Conservation (phyloP, 2,797 vertebrate species). For the Gallinago stenura region DNA sequence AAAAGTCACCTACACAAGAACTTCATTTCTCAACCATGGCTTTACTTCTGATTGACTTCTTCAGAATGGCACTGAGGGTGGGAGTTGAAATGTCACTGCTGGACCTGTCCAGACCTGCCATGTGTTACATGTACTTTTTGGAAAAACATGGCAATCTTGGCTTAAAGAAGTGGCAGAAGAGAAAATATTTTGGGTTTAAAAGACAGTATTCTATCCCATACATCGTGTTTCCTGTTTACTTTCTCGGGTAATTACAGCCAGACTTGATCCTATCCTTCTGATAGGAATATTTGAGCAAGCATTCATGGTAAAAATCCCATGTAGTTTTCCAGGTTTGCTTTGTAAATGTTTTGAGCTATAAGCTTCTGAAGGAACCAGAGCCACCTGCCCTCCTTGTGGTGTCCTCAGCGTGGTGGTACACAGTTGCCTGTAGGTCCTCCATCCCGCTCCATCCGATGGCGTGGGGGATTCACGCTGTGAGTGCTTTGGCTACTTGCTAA, state of each 20-base stretch:
- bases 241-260: background rate
- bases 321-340: background rate
- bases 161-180: background rate
- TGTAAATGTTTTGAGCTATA: background rate
- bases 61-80: background rate
- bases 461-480: background rate
- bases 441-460: background rate
- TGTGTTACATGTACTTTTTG: background rate
- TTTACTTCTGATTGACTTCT: background rate
- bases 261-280: background rate
- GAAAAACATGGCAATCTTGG: fast-evolving
- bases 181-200: background rate
- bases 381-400: background rate
- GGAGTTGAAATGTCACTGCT: background rate
- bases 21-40: background rate
- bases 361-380: background rate
- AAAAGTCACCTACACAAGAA: background rate
- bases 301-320: background rate
- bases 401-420: background rate
- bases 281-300: background rate
- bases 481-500: background rate
- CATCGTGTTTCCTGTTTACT: background rate
- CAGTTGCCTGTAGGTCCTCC: background rate
- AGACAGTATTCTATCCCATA: background rate
- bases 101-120: background rate